These are phyloP conservation scores for Cladorhizidae sp. DNA, from an alignment of 37 sponge, comb jelly and placozoan genomes.

Conservation along the genomic window DNA sequence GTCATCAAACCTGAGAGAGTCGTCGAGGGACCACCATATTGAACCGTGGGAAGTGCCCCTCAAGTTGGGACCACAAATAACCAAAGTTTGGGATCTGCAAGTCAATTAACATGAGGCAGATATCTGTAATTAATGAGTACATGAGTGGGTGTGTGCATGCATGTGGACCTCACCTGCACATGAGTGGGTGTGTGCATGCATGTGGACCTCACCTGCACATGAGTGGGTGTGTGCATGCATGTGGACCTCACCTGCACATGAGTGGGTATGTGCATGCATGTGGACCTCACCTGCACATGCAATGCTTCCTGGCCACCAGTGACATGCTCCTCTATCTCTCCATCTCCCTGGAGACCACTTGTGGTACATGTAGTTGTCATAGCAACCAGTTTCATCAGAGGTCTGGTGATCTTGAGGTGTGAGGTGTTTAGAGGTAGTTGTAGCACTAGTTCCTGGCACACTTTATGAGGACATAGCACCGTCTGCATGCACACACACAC, in stretches of 20 bases:
- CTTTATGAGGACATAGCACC: slow-evolving; percentile 66
- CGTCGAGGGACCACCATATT: neutral
- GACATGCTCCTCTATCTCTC: too few relatives aligned
- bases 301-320: too few relatives aligned
- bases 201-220: too few relatives aligned
- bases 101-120: neutral
- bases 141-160: too few relatives aligned
- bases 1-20: neutral
- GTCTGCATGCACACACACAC: slow-evolving; percentile 20
- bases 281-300: too few relatives aligned
- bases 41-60: neutral
- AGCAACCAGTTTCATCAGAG: slow-evolving; percentile 2
- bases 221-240: too few relatives aligned
- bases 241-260: too few relatives aligned
- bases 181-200: too few relatives aligned
- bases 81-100: neutral
- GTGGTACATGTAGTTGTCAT: too few relatives aligned
- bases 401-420: slow-evolving; percentile 64
- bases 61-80: neutral
- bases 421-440: slow-evolving; percentile 52
- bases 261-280: too few relatives aligned
- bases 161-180: too few relatives aligned
- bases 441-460: slow-evolving; percentile 26
- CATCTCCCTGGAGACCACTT: too few relatives aligned
- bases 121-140: neutral